phyloP scores from a whole-genome alignment of 2,888 invertebrate species.

The Hydropsyche betteni region DNA sequence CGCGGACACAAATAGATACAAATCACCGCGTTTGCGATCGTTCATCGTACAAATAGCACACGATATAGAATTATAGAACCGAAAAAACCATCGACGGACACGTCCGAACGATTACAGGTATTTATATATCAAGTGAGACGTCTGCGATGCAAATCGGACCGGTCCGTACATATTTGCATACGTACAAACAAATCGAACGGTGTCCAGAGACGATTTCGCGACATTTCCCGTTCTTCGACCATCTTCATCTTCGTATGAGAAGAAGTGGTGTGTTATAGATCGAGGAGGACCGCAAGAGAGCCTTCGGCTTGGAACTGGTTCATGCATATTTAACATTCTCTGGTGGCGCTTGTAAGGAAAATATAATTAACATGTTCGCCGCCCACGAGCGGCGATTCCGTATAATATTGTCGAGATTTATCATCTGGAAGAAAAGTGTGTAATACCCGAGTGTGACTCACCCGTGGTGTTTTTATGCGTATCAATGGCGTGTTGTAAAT shows the following conservation, averaged over 20 bases:
- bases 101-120: too few relatives aligned
- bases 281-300: neutral
- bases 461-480: neutral
- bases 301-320: slow-evolving; percentile 31
- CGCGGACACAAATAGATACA: too few relatives aligned
- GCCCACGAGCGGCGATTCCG: slow-evolving; percentile 40
- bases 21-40: too few relatives aligned
- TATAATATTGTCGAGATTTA: slow-evolving; percentile 35
- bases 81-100: too few relatives aligned
- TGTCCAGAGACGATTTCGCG: neutral
- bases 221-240: neutral
- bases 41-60: too few relatives aligned
- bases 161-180: neutral
- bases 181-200: slow-evolving; percentile 4
- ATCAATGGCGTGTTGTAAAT: too few relatives aligned
- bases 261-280: too few relatives aligned
- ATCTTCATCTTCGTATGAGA: neutral
- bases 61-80: too few relatives aligned
- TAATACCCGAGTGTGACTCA: slow-evolving; percentile 8
- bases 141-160: too few relatives aligned
- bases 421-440: slow-evolving; percentile 34
- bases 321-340: slow-evolving; percentile 36
- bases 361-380: slow-evolving; percentile 49
- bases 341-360: slow-evolving; percentile 35
- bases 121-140: too few relatives aligned